Evolutionary conservation across 2,113 vertebrate genomes (phyloP).

Genomic region (Hyla sarda): DNA sequence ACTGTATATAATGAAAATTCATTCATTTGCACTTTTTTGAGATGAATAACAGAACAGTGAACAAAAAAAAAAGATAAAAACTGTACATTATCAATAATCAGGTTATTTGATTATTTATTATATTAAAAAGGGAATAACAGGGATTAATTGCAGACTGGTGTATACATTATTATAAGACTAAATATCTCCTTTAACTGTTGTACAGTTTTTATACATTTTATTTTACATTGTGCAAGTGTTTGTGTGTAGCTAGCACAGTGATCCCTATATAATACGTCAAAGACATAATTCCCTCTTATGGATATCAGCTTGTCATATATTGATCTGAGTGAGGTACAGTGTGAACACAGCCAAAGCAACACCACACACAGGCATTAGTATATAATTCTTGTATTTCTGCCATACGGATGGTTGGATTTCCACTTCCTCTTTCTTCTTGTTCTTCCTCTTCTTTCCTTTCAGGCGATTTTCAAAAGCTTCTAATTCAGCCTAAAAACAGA

Average conservation of each 20-base stretch:
- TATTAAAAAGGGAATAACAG: not conserved
- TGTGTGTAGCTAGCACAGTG: not conserved
- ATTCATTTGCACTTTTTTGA: not conserved
- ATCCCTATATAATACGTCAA: not conserved
- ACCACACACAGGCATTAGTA: conserved; percentile 77
- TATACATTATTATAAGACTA: not conserved
- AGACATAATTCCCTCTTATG: not conserved
- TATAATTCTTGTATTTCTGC: conserved; percentile 77
- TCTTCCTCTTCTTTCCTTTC: conserved; percentile 87
- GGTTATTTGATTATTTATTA: not conserved
- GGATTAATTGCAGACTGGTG: not conserved
- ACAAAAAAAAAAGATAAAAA: not conserved
- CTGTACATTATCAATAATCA: not conserved
- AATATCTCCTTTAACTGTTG: not conserved
- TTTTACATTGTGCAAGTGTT: conserved; percentile 10
- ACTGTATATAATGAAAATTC: not conserved
- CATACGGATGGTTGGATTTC: conserved; percentile 74
- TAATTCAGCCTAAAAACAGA: conserved; percentile 84
- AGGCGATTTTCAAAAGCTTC: conserved; percentile 94
- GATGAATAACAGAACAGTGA: not conserved
- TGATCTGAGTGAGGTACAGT: conserved; percentile 77
- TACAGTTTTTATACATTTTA: not conserved
- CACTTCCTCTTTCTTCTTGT: conserved; percentile 81
- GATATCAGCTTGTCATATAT: conserved; percentile 17
- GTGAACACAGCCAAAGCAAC: conserved; percentile 72